A percentile compares a stretch with the other conserved stretches of the same genome.
Conservation (phyloP, 2,888 invertebrate genomes). For the Eupithecia inturbata region DNA sequence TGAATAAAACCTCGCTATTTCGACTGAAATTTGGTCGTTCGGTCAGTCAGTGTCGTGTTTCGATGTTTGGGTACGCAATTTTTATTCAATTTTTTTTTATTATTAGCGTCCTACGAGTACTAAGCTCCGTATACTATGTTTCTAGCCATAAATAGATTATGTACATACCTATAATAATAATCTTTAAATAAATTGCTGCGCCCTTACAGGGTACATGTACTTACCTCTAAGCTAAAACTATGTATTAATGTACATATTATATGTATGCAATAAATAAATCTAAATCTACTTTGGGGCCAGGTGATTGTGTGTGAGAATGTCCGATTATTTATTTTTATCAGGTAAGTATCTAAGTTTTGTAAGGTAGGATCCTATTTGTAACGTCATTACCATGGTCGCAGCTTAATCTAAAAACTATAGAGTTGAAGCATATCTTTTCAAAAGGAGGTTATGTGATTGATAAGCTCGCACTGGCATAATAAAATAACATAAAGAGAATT, state of each 20-base stretch:
- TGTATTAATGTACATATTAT: no score
- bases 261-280: no score
- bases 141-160: no score
- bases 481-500: slow-evolving; percentile 35
- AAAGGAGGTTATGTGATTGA: slow-evolving; percentile 33
- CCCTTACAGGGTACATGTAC: no score
- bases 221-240: no score
- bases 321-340: no score
- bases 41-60: neutral
- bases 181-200: no score
- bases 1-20: neutral
- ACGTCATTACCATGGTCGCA: neutral
- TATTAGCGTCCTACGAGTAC: no score
- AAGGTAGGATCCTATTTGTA: neutral
- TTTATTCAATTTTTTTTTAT: neutral
- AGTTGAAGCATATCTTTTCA: slow-evolving; percentile 7
- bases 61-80: neutral
- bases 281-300: no score
- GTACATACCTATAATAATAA: no score
- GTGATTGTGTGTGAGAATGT: no score
- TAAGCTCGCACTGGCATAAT: slow-evolving; percentile 17
- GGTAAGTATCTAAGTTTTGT: neutral
- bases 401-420: neutral
- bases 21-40: neutral
- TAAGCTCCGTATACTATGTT: no score